Conservation (phyloP, 1,140 invertebrate species). For the Macrosteles quadrilineatus region DNA sequence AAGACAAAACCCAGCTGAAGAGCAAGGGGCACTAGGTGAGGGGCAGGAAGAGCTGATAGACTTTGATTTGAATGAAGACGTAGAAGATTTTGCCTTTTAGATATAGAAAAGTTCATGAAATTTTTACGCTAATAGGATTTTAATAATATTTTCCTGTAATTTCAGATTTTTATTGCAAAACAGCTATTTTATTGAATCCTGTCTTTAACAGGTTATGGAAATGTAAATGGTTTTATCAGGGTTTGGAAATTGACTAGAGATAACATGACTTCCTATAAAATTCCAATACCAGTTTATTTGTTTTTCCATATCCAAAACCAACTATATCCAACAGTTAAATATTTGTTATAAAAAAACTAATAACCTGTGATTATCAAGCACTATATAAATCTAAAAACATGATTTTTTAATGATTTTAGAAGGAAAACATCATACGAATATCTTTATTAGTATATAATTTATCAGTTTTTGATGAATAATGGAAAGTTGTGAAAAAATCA, state of each 20-base stretch:
- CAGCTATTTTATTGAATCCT: constrained; percentile 27
- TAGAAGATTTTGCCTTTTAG: no score
- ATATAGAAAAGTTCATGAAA: no score
- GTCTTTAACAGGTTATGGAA: constrained; percentile 23
- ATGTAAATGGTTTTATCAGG: constrained; percentile 23
- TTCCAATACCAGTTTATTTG: constrained; percentile 18
- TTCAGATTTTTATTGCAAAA: constrained; percentile 1
- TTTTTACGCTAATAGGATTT: no score
- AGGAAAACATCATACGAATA: not conserved
- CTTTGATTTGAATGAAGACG: no score
- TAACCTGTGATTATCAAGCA: constrained; percentile 16
- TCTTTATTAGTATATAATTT: not conserved
- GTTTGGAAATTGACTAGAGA: constrained; percentile 24
- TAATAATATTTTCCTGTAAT: no score
- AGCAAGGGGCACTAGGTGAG: constrained; percentile 10
- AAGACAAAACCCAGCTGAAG: constrained; percentile 6
- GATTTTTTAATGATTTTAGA: constrained; percentile 15
- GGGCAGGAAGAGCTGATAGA: no score
- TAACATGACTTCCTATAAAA: constrained; percentile 24
- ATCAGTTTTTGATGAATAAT: constrained; percentile 6
- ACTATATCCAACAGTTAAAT: constrained; percentile 23
- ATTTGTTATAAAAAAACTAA: constrained; percentile 14
- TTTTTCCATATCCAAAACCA: constrained; percentile 27
- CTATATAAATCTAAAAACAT: constrained; percentile 27
- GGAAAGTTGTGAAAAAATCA: not conserved